These are phyloP conservation scores for Mesorhabditis belari DNA, from an alignment of 2,888 invertebrate genomes.

Conservation along the genomic window DNA sequence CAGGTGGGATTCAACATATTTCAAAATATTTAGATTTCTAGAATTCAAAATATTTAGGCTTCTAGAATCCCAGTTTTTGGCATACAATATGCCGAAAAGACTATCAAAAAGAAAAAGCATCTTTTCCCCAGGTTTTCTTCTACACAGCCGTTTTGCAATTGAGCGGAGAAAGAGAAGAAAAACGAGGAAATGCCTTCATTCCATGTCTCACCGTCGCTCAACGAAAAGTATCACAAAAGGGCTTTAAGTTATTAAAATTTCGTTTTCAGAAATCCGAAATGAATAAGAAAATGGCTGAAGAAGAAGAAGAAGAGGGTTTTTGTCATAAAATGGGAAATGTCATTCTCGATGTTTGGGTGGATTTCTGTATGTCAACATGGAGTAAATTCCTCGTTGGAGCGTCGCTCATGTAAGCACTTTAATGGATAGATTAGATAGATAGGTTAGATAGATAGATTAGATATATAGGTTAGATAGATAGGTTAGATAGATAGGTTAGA, in stretches of 20 bases:
- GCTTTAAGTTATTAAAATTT: too few relatives aligned
- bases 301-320: neutral
- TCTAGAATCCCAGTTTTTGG: too few relatives aligned
- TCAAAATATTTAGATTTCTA: too few relatives aligned
- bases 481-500: too few relatives aligned
- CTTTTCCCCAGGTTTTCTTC: constrained; percentile 45
- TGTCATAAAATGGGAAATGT: constrained; percentile 5
- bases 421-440: too few relatives aligned
- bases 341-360: constrained; percentile 41
- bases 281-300: neutral
- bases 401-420: neutral
- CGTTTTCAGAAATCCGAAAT: too few relatives aligned
- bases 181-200: constrained; percentile 39
- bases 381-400: constrained; percentile 30
- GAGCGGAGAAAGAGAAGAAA: constrained; percentile 43
- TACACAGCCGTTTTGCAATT: constrained; percentile 48
- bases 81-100: too few relatives aligned
- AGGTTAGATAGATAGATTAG: too few relatives aligned
- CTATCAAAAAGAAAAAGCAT: too few relatives aligned
- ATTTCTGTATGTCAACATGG: constrained; percentile 42
- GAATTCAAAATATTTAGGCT: too few relatives aligned
- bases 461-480: too few relatives aligned
- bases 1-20: constrained; percentile 14
- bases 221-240: neutral
- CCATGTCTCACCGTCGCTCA: constrained; percentile 31